A percentile compares a stretch with the other conserved stretches of the same genome.
Evolutionary conservation across 2,888 invertebrate genomes (phyloP).

Genomic region (Microplitis manilae): DNA sequence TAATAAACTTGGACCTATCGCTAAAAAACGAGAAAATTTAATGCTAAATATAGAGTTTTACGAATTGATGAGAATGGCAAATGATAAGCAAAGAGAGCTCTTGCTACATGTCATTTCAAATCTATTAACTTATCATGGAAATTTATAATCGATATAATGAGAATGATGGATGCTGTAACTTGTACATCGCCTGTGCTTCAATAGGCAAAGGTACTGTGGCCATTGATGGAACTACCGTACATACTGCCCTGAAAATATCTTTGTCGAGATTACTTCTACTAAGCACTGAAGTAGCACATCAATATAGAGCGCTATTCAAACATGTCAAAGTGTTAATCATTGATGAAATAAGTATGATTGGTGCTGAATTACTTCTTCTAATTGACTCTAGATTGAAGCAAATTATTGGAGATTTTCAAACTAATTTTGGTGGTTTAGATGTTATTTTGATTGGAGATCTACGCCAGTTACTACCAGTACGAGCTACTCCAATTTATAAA

Average conservation of each 20-base stretch:
- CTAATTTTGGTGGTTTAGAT: not conserved
- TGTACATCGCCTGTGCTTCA: conserved; percentile 60
- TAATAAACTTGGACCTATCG: conserved; percentile 54
- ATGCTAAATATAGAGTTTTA: conserved; percentile 50
- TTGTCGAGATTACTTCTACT: not conserved
- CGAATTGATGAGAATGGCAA: conserved; percentile 50
- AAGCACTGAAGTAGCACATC: not conserved
- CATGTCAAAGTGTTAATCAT: not conserved
- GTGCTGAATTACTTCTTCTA: not conserved
- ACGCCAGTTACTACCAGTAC: not conserved
- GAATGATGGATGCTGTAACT: conserved; percentile 62
- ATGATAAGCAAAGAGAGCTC: conserved; percentile 50
- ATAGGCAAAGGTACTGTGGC: conserved; percentile 24
- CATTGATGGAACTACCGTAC: not conserved
- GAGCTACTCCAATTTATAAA: not conserved
- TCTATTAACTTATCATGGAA: conserved; percentile 62
- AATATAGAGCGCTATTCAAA: not conserved
- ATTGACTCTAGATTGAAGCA: not conserved
- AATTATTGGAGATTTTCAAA: not conserved
- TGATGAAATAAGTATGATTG: not conserved
- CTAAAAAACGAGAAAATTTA: conserved; percentile 55
- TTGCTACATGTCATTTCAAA: conserved; percentile 47
- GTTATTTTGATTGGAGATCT: not conserved
- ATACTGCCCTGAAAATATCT: not conserved
- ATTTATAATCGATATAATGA: conserved; percentile 65